Conservation (phyloP, 2,888 invertebrate genomes). For the Lordiphosa fenestrarum region DNA sequence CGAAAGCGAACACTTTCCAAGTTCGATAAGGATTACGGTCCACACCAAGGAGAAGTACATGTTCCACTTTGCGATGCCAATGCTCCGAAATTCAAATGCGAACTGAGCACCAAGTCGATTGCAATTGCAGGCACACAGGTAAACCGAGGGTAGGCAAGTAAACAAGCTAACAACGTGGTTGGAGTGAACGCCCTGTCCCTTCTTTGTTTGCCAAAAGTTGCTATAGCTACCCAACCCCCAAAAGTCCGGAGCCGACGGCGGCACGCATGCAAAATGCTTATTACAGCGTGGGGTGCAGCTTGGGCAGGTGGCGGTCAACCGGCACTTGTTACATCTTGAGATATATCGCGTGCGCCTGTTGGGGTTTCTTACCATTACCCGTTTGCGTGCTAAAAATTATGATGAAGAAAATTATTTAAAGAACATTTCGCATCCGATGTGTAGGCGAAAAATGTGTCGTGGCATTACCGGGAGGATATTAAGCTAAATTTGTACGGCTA, state of each 20-base stretch:
- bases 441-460: neutral
- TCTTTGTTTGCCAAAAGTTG: constrained; percentile 68
- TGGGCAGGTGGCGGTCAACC: constrained; percentile 22
- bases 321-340: constrained; percentile 54
- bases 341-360: constrained; percentile 26
- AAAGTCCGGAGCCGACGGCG: constrained; percentile 21
- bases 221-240: constrained; percentile 74
- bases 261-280: constrained; percentile 47
- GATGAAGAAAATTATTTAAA: constrained; percentile 49
- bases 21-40: constrained; percentile 24
- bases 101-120: constrained; percentile 49
- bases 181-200: constrained; percentile 23
- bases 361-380: constrained; percentile 16
- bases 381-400: constrained; percentile 60
- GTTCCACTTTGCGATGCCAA: constrained; percentile 12
- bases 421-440: constrained; percentile 28
- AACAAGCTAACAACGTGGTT: constrained; percentile 48
- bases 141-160: constrained; percentile 43
- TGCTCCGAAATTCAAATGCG: constrained; percentile 36
- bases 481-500: neutral
- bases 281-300: constrained; percentile 19
- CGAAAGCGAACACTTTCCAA: constrained; percentile 30
- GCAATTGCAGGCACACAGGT: constrained; percentile 45
- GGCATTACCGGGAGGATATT: neutral
- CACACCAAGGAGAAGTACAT: constrained; percentile 50